phyloP scores from a whole-genome alignment of 2,888 invertebrate genomes.

The Meteorus cinctellus region DNA sequence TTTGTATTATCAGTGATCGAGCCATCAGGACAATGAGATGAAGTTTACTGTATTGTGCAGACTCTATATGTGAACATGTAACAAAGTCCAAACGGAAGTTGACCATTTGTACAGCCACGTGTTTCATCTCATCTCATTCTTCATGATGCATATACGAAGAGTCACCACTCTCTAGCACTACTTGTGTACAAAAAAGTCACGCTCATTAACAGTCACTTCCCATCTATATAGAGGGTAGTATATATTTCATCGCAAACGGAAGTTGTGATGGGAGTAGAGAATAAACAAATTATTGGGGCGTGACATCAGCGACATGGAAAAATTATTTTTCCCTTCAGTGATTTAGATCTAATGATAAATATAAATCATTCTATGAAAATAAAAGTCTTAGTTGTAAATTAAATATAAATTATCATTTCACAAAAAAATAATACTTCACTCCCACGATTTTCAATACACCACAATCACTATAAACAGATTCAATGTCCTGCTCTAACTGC shows the following conservation, averaged over 20 bases:
- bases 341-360: neutral
- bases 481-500: no score
- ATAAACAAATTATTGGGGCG: slow-evolving; percentile 34
- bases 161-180: slow-evolving; percentile 18
- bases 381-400: no score
- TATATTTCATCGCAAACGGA: slow-evolving; percentile 5
- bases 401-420: no score
- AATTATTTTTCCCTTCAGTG: neutral
- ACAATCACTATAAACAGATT: no score
- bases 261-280: slow-evolving; percentile 4
- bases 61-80: neutral
- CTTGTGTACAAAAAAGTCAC: slow-evolving; percentile 12
- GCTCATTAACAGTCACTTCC: slow-evolving; percentile 5
- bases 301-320: slow-evolving; percentile 23
- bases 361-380: no score
- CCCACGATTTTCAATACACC: no score
- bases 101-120: slow-evolving; percentile 51
- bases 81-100: slow-evolving; percentile 44
- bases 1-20: neutral
- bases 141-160: slow-evolving; percentile 1
- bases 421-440: no score
- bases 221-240: neutral
- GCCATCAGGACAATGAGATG: slow-evolving; percentile 7
- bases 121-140: slow-evolving; percentile 26
- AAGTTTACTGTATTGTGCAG: neutral